Evolutionary conservation across 2,888 invertebrate genomes (phyloP).

Genomic region (Lithophane semibrunnea): DNA sequence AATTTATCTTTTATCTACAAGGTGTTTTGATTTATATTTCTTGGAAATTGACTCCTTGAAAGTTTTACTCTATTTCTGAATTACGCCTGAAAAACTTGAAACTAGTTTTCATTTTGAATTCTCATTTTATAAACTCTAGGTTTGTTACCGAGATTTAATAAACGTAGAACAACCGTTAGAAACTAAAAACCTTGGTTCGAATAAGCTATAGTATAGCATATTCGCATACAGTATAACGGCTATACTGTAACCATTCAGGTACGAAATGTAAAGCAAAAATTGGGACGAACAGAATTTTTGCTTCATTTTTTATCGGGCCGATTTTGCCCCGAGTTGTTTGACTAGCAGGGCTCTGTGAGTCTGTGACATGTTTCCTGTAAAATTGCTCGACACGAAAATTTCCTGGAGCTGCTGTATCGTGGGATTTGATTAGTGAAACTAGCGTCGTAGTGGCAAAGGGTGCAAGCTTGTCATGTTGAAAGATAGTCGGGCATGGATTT

Average conservation of each 20-base stretch:
- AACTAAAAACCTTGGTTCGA: neutral
- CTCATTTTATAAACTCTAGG: neutral
- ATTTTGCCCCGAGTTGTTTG: conserved; percentile 33
- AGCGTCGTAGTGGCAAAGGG: neutral
- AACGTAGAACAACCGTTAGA: neutral
- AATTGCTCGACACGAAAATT: conserved; percentile 5
- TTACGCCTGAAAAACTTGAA: neutral
- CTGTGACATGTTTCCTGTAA: conserved; percentile 12
- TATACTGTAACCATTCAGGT: neutral
- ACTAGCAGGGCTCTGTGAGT: conserved; percentile 8
- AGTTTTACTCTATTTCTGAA: neutral
- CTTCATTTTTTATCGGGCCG: conserved; percentile 22
- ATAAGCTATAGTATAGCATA: neutral
- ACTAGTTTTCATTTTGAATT: neutral
- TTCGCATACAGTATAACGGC: too few relatives aligned
- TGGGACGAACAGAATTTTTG: neutral
- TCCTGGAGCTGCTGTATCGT: conserved; percentile 7
- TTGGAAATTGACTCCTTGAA: neutral
- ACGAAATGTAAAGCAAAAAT: conserved; percentile 12
- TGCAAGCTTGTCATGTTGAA: neutral
- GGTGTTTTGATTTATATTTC: neutral
- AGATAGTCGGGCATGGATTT: neutral
- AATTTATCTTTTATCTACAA: neutral
- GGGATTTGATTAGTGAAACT: conserved; percentile 10
- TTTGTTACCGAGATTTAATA: neutral